Conservation (phyloP, 2,113 vertebrate species). For the Propithecus coquereli region DNA sequence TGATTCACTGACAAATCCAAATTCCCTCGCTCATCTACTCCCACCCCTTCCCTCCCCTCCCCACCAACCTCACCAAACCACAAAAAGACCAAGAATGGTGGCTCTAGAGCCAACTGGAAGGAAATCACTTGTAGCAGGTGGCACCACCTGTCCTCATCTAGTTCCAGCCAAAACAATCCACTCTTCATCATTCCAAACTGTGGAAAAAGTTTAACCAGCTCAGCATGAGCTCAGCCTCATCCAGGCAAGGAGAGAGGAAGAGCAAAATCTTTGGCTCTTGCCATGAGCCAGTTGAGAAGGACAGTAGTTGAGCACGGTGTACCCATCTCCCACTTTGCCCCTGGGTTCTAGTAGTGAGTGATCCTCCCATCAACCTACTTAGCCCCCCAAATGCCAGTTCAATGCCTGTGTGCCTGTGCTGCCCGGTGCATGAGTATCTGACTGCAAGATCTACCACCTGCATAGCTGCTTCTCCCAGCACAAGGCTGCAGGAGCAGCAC, state of each 20-base stretch:
- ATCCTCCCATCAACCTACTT: background rate
- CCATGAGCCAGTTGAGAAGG: background rate
- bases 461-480: background rate
- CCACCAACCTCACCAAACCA: background rate
- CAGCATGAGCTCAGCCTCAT: background rate
- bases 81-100: constrained; percentile 43
- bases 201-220: background rate
- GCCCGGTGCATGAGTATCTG: background rate
- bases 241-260: background rate
- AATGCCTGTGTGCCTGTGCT: background rate
- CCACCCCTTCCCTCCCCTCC: background rate
- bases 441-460: background rate
- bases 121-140: constrained; percentile 39
- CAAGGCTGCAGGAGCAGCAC: background rate
- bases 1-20: constrained; percentile 39
- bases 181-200: constrained; percentile 26
- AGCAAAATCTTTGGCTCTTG: background rate
- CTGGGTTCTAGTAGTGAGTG: background rate
- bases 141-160: constrained; percentile 53
- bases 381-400: background rate
- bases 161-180: constrained; percentile 52
- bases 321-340: background rate
- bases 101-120: constrained; percentile 58
- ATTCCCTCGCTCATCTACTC: background rate
- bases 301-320: background rate